These are phyloP conservation scores for Eubucco bourcierii DNA, from an alignment of 2,113 vertebrate genomes.

Conservation along the genomic window DNA sequence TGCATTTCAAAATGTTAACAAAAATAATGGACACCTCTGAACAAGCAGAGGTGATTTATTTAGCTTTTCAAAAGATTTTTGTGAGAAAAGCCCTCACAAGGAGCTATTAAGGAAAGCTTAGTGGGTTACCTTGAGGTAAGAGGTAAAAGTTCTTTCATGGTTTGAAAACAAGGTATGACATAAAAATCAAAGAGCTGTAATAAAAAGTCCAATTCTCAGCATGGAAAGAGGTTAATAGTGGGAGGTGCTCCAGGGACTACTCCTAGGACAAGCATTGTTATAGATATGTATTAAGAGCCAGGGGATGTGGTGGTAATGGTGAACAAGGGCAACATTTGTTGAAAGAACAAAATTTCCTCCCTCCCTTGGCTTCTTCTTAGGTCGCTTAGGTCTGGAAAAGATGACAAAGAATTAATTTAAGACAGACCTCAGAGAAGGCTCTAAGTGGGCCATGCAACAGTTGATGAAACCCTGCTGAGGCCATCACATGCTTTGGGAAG, in stretches of 20 bases:
- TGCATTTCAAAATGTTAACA: conserved; percentile 37
- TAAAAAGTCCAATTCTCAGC: conserved; percentile 41
- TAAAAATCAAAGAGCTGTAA: conserved; percentile 44
- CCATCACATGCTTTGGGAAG: background rate
- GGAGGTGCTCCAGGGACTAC: conserved; percentile 9
- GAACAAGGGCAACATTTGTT: background rate
- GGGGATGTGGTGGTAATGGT: background rate
- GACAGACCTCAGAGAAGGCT: background rate
- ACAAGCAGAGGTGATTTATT: conserved; percentile 31
- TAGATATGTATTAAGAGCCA: background rate
- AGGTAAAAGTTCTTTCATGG: conserved; percentile 25
- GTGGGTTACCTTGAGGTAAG: conserved; percentile 41
- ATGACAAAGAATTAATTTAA: background rate
- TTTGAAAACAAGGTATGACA: conserved; percentile 44
- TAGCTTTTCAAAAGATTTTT: conserved; percentile 49
- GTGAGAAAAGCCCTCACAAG: conserved; percentile 9
- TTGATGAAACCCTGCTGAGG: background rate
- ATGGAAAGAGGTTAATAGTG: conserved; percentile 36
- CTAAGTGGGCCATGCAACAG: background rate
- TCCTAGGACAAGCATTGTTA: background rate
- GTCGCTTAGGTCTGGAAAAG: background rate
- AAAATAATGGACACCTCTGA: conserved; percentile 5
- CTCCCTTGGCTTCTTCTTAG: background rate
- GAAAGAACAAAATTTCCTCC: background rate
- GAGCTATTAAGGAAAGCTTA: conserved; percentile 55